Conservation (phyloP, 1,140 invertebrate species). For the Choristoneura fumiferana region DNA sequence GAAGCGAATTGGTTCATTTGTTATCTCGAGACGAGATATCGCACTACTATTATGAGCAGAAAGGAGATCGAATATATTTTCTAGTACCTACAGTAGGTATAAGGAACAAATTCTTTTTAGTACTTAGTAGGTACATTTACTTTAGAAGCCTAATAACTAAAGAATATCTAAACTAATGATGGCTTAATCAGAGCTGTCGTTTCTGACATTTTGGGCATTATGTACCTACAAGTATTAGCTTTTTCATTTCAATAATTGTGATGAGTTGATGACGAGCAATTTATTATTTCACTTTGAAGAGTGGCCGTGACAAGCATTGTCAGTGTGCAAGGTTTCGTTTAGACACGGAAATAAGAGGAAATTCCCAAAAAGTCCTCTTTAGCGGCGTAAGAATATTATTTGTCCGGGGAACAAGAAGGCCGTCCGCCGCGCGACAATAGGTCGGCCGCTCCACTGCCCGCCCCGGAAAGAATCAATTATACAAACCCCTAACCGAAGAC, state of each 20-base stretch:
- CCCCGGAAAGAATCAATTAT: slow-evolving; percentile 78
- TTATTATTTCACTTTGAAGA: slow-evolving; percentile 63
- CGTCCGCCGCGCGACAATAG: slow-evolving; percentile 50
- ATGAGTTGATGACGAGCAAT: slow-evolving; percentile 72
- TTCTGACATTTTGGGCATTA: no score
- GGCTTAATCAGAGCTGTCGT: no score
- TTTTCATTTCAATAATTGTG: slow-evolving; percentile 19
- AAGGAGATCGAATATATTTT: no score
- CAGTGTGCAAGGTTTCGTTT: slow-evolving; percentile 60
- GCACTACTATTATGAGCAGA: no score
- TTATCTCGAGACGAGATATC: no score
- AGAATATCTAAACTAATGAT: no score
- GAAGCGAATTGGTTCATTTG: no score
- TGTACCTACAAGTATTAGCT: no score
- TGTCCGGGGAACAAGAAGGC: slow-evolving; percentile 52
- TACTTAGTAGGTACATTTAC: no score
- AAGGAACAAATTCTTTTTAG: no score
- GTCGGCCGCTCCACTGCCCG: slow-evolving; percentile 45
- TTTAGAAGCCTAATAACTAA: no score
- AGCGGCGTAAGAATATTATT: slow-evolving; percentile 69
- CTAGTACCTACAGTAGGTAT: no score
- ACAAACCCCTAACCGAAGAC: slow-evolving; percentile 56
- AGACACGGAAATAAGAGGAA: slow-evolving; percentile 71
- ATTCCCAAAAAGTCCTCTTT: slow-evolving; percentile 61
- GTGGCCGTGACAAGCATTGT: slow-evolving; percentile 54